Percentiles rank a stretch among this genome's conserved stretches.
phyloP scores from a whole-genome alignment of 2,888 invertebrate genomes.

The Lissonota sp. region DNA sequence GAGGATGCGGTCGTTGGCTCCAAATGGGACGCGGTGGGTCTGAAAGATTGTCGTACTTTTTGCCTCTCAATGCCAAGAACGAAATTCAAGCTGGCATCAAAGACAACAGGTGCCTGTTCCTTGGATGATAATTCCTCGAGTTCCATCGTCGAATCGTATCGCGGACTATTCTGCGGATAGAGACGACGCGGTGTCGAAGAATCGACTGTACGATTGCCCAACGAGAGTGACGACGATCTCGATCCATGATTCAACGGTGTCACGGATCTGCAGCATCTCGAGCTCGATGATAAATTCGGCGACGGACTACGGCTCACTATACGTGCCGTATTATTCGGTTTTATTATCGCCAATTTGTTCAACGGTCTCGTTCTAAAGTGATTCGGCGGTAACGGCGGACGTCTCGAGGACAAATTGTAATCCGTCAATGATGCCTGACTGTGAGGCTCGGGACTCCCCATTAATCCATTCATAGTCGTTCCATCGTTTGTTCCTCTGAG shows the following conservation, averaged over 20 bases:
- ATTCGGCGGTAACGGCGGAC: conserved; percentile 70
- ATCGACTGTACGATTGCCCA: conserved; percentile 41
- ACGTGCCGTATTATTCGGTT: conserved; percentile 61
- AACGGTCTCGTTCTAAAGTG: conserved; percentile 67
- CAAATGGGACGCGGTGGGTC: conserved; percentile 90
- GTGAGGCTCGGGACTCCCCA: conserved; percentile 39
- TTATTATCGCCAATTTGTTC: conserved; percentile 67
- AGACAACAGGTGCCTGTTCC: conserved; percentile 92
- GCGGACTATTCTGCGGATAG: conserved; percentile 86
- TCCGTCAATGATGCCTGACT: conserved; percentile 38
- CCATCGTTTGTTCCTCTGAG: conserved; percentile 16
- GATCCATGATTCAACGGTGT: conserved; percentile 41
- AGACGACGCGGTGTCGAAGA: conserved; percentile 88
- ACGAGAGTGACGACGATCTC: conserved; percentile 51
- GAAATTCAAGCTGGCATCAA: conserved; percentile 93
- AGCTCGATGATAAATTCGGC: conserved; percentile 67
- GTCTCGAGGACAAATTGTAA: conserved; percentile 49
- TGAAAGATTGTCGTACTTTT: conserved; percentile 88
- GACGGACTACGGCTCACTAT: conserved; percentile 71
- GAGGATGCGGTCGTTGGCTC: conserved; percentile 92
- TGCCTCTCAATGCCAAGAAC: conserved; percentile 90
- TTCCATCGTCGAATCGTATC: conserved; percentile 84
- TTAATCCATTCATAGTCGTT: conserved; percentile 34
- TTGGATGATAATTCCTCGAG: conserved; percentile 87
- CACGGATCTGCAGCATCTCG: conserved; percentile 59